A percentile compares a stretch with the other conserved stretches of the same genome.
phyloP scores from a whole-genome alignment of 2,797 vertebrate species.

The Cichlasoma orientale region DNA sequence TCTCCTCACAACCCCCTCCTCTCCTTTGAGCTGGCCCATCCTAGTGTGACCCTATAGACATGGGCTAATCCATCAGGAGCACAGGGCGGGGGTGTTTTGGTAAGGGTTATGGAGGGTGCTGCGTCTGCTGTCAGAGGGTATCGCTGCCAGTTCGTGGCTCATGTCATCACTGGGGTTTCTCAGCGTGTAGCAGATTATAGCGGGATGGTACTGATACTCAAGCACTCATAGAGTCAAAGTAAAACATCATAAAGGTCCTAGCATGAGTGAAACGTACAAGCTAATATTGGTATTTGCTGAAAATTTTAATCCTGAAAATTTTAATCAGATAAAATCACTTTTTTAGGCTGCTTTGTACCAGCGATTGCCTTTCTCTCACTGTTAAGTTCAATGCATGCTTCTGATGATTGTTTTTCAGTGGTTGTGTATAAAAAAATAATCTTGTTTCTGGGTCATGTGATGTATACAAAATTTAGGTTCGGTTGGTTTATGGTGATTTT shows the following conservation, averaged over 20 bases:
- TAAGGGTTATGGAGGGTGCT: slow-evolving; percentile 47
- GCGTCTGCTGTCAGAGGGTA: slow-evolving; percentile 58
- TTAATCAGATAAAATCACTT: neutral
- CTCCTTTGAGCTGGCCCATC: slow-evolving; percentile 58
- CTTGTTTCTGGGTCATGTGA: neutral
- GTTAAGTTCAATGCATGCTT: neutral
- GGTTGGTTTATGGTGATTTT: neutral
- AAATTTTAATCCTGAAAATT: neutral
- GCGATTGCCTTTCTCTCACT: neutral
- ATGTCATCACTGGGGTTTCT: slow-evolving; percentile 60
- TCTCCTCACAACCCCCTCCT: slow-evolving; percentile 34
- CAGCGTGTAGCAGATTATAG: slow-evolving; percentile 52
- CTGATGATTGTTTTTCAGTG: neutral
- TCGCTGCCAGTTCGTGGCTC: slow-evolving; percentile 53
- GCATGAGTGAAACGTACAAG: neutral
- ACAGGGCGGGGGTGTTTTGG: slow-evolving; percentile 48
- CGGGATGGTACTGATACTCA: slow-evolving; percentile 17
- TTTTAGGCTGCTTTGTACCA: neutral
- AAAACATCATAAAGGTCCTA: neutral
- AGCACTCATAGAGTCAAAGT: slow-evolving; percentile 14
- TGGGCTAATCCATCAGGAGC: slow-evolving; percentile 72
- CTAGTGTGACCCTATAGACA: slow-evolving; percentile 66
- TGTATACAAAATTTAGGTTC: too few species aligned
- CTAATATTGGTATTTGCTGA: neutral
- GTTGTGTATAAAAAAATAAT: too few species aligned